Conservation (phyloP, 2,888 invertebrate species). For the Drosophila subsilvestris region DNA sequence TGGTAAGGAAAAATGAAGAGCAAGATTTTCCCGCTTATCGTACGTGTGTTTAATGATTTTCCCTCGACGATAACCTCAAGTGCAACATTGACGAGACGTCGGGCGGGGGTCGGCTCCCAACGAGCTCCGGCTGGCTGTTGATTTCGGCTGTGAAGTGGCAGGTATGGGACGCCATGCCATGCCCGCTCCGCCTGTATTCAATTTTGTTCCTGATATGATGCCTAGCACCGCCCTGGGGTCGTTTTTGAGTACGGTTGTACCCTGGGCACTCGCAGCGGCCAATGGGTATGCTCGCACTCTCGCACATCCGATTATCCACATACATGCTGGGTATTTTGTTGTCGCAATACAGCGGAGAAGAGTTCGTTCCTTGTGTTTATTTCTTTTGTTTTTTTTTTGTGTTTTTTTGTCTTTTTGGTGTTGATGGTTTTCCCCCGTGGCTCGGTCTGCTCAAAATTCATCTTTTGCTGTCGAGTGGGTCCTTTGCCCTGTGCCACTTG, state of each 20-base stretch:
- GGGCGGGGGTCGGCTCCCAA: conserved; percentile 50
- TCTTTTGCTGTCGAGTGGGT: conserved; percentile 57
- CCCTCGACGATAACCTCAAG: conserved; percentile 70
- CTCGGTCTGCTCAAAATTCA: conserved; percentile 22
- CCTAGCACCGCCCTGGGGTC: neutral
- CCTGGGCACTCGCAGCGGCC: neutral
- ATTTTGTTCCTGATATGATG: neutral
- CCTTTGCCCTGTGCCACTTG: conserved; percentile 54
- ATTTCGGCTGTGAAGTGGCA: no score
- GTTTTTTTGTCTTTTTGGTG: conserved; percentile 12
- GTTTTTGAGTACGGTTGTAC: neutral
- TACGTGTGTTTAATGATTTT: conserved; percentile 62
- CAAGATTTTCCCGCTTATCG: conserved; percentile 47
- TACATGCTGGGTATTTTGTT: neutral
- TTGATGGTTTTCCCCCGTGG: conserved; percentile 41
- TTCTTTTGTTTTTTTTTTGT: neutral
- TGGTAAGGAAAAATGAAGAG: conserved; percentile 10
- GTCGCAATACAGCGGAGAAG: neutral
- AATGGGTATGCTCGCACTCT: neutral
- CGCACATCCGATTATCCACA: neutral
- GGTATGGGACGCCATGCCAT: no score
- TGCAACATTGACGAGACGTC: conserved; percentile 52
- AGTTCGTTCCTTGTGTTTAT: neutral
- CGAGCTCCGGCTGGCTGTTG: no score
- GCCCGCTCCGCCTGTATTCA: no score